Conservation (phyloP, 1,140 invertebrate species). For the Agrypnia vestita region DNA sequence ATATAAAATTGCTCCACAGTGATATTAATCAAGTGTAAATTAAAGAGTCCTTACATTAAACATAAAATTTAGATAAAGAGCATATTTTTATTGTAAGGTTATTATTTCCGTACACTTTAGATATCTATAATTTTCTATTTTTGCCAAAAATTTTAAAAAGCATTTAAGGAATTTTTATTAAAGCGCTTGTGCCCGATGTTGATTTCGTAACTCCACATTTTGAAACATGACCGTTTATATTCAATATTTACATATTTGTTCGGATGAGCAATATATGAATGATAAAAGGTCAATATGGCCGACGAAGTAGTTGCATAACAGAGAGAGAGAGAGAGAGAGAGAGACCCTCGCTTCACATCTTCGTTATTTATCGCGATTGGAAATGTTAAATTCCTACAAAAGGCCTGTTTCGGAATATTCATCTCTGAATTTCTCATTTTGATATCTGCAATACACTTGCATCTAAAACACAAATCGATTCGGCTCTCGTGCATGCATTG, state of each 20-base stretch:
- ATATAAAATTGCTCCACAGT: no score
- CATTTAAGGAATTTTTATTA: no score
- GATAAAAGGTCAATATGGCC: conserved; percentile 21
- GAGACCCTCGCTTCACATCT: conserved; percentile 30
- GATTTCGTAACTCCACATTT: conserved; percentile 1
- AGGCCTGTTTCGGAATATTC: conserved; percentile 3
- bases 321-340: conserved; percentile 16
- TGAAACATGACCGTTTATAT: conserved; percentile 4
- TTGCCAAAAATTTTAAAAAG: no score
- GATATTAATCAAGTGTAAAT: no score
- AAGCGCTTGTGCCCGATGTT: background rate
- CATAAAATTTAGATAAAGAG: no score
- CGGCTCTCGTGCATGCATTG: background rate
- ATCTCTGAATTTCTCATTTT: background rate
- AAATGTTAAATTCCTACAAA: conserved; percentile 27
- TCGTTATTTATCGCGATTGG: conserved; percentile 23
- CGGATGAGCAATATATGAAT: background rate
- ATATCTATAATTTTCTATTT: no score
- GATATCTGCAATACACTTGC: no score
- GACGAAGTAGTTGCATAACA: conserved; percentile 16
- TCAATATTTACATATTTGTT: conserved; percentile 29
- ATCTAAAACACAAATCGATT: background rate
- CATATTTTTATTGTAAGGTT: no score
- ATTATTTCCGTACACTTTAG: no score
- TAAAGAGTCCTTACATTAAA: no score